phyloP scores from a whole-genome alignment of 2,888 invertebrate genomes.

The Urechis unicinctus region DNA sequence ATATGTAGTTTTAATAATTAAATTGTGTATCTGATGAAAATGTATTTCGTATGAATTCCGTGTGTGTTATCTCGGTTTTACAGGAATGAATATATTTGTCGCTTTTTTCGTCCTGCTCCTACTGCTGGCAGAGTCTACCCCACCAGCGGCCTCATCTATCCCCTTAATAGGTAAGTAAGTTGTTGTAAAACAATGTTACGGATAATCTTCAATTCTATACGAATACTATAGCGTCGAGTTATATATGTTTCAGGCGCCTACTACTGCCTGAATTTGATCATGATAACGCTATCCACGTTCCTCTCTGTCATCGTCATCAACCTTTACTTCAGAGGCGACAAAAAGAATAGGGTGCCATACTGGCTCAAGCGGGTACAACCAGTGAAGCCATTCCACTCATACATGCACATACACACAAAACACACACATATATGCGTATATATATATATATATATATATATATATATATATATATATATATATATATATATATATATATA shows the following conservation, averaged over 20 bases:
- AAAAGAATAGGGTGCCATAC: slow-evolving; percentile 36
- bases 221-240: no score
- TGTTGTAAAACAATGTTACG: no score
- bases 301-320: slow-evolving; percentile 48
- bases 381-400: no score
- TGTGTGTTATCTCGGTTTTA: neutral
- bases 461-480: no score
- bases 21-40: no score
- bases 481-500: no score
- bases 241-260: slow-evolving; percentile 49
- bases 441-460: no score
- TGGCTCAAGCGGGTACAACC: slow-evolving; percentile 40
- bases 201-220: no score
- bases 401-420: no score
- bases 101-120: slow-evolving; percentile 31
- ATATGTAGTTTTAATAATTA: no score
- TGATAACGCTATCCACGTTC: slow-evolving; percentile 49
- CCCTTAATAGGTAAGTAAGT: slow-evolving; percentile 31
- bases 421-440: no score
- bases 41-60: no score
- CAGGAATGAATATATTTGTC: slow-evolving; percentile 32
- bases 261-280: slow-evolving; percentile 51
- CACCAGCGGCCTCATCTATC: slow-evolving; percentile 28
- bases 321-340: slow-evolving; percentile 47
- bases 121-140: slow-evolving; percentile 29